phyloP scores from a whole-genome alignment of 2,113 vertebrate species.

The Phalacrocorax pelagicus region DNA sequence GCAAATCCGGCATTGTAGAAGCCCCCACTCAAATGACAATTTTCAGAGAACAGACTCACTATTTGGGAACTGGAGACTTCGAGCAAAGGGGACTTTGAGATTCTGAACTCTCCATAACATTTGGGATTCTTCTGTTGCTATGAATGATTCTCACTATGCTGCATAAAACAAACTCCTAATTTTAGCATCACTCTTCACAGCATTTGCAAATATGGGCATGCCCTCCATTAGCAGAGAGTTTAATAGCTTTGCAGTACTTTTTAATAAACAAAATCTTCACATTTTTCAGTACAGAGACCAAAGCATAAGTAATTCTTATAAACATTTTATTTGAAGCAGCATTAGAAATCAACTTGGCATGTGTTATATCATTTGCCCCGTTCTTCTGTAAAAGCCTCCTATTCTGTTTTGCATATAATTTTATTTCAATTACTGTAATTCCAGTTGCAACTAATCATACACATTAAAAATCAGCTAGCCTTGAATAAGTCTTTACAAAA shows the following conservation, averaged over 20 bases:
- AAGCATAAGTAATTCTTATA: not conserved
- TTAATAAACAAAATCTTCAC: slow-evolving; percentile 1
- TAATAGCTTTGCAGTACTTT: not conserved
- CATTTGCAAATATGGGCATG: not conserved
- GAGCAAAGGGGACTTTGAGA: not conserved
- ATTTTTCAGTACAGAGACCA: not conserved
- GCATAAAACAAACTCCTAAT: not conserved
- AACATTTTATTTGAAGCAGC: not conserved
- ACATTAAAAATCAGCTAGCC: slow-evolving; percentile 15
- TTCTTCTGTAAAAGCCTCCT: not conserved
- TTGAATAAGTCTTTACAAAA: not conserved
- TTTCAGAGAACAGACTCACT: not conserved
- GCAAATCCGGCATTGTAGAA: not conserved
- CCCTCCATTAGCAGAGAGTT: not conserved
- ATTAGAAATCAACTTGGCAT: not conserved
- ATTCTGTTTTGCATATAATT: slow-evolving; percentile 1
- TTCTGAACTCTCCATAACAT: not conserved
- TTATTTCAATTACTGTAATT: slow-evolving; percentile 30
- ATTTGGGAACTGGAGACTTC: not conserved
- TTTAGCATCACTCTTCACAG: not conserved
- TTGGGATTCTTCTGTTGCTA: not conserved
- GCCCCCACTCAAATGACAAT: not conserved
- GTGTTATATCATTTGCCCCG: not conserved
- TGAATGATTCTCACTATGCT: not conserved
- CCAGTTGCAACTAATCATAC: not conserved